Conservation (phyloP, 2,113 vertebrate genomes). For the Campylomormyrus numenius region DNA sequence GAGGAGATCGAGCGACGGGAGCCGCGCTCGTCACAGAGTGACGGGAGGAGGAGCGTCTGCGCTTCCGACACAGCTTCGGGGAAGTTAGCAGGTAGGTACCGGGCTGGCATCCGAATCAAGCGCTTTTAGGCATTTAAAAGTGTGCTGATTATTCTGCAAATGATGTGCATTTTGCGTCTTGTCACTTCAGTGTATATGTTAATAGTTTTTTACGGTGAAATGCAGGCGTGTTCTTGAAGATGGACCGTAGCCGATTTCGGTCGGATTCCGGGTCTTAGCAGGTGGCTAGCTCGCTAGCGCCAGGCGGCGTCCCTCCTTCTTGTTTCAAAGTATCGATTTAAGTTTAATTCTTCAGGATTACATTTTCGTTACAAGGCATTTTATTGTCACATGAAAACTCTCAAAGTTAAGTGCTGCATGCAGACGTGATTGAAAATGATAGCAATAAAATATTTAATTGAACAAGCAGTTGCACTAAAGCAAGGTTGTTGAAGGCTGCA, state of each 20-base stretch:
- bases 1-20: neutral
- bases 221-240: neutral
- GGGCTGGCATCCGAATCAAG: neutral
- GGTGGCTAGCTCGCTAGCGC: constrained; percentile 4
- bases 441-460: neutral
- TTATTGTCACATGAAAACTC: neutral
- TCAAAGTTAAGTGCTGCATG: neutral
- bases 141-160: neutral
- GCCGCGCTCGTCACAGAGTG: neutral
- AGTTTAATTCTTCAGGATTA: neutral
- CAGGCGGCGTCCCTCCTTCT: neutral
- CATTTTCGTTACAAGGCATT: neutral
- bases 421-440: neutral
- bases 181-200: neutral
- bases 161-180: neutral
- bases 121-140: neutral
- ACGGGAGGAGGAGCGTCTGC: neutral
- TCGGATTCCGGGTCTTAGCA: neutral
- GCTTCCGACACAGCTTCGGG: constrained; percentile 7
- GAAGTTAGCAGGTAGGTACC: constrained; percentile 18
- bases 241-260: neutral
- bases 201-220: neutral
- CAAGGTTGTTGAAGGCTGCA: neutral
- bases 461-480: neutral
- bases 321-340: neutral